phyloP scores from a whole-genome alignment of 64 coral and sea anemone genomes.

The Stichodactyla mertensii region DNA sequence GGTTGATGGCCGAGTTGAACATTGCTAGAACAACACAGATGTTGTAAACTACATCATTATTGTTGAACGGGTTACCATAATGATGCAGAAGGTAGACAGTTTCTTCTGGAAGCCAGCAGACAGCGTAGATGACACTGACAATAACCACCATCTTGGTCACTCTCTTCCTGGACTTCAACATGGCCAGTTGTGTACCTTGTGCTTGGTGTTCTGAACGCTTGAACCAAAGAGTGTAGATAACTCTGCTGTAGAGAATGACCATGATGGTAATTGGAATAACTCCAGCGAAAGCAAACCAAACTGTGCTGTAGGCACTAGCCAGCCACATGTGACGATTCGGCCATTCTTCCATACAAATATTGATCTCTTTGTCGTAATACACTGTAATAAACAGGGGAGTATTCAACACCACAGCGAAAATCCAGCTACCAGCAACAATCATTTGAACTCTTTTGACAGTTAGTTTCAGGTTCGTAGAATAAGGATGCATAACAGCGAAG shows the following conservation, averaged over 20 bases:
- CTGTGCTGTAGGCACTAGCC: not conserved
- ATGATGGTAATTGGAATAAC: constrained; percentile 1
- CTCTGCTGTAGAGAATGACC: constrained; percentile 15
- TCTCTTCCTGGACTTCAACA: constrained; percentile 29
- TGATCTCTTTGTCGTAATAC: not conserved
- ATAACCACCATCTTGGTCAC: constrained; percentile 39
- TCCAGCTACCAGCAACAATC: not conserved
- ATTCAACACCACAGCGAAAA: constrained; percentile 10
- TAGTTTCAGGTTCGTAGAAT: not conserved
- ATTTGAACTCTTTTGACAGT: not conserved
- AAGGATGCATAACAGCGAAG: not conserved
- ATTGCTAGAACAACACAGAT: constrained; percentile 21
- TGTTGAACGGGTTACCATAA: not conserved
- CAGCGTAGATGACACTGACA: constrained; percentile 30
- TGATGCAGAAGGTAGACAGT: not conserved
- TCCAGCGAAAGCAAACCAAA: not conserved
- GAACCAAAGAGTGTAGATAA: constrained; percentile 18
- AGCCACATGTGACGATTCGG: not conserved
- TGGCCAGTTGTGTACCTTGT: constrained; percentile 14
- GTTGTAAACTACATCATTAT: constrained; percentile 10
- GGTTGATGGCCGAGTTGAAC: constrained; percentile 43
- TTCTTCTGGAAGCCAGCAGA: constrained; percentile 53
- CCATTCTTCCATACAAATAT: not conserved
- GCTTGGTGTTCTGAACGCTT: not conserved
- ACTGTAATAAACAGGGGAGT: not conserved